Conservation (phyloP, 1,140 invertebrate species). For the Sycophaga agraensis region DNA sequence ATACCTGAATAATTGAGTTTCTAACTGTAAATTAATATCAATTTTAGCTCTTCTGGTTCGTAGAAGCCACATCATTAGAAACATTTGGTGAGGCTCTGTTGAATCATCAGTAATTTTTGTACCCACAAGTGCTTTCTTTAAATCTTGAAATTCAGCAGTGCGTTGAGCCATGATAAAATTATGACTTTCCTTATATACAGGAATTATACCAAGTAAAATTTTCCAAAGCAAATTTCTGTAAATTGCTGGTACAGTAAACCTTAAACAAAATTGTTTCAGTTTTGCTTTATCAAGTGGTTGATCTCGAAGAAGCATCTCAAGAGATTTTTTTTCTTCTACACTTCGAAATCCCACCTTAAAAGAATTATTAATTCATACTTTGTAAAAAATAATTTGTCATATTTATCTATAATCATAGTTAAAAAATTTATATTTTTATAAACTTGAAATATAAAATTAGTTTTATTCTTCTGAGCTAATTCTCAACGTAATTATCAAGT, state of each 20-base stretch:
- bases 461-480: no score
- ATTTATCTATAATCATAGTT: slow-evolving; percentile 1
- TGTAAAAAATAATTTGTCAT: slow-evolving; percentile 16
- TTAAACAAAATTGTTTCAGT: slow-evolving; percentile 79
- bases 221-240: slow-evolving; percentile 85
- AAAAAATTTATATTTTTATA: no score
- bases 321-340: slow-evolving; percentile 88
- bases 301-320: slow-evolving; percentile 89
- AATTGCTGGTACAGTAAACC: slow-evolving; percentile 79
- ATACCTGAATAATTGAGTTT: slow-evolving; percentile 49
- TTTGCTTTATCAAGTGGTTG: slow-evolving; percentile 80
- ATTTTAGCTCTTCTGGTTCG: slow-evolving; percentile 67
- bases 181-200: slow-evolving; percentile 73
- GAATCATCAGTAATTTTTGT: slow-evolving; percentile 63
- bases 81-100: slow-evolving; percentile 63
- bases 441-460: no score
- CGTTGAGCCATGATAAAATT: slow-evolving; percentile 73
- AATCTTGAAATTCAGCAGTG: slow-evolving; percentile 72
- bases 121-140: slow-evolving; percentile 69
- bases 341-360: slow-evolving; percentile 76
- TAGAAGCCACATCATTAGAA: slow-evolving; percentile 77
- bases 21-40: slow-evolving; percentile 59
- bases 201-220: slow-evolving; percentile 73
- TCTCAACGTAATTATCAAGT: no score
- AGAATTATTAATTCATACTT: background rate